phyloP scores from a whole-genome alignment of 1,140 invertebrate species.

The Brachionus calyciflorus region DNA sequence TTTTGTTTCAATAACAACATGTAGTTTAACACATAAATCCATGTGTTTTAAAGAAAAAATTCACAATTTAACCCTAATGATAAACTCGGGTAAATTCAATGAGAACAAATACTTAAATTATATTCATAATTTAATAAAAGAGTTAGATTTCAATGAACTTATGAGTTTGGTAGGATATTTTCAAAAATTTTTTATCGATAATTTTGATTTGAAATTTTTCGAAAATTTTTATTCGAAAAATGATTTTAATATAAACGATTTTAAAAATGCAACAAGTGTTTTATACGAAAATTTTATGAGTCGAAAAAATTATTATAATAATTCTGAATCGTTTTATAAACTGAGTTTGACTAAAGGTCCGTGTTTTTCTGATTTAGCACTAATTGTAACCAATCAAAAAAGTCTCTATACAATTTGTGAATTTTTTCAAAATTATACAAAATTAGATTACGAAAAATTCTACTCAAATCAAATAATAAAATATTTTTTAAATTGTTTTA shows the following conservation, averaged over 20 bases:
- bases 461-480: not conserved
- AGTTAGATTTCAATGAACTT: not conserved
- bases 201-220: not conserved
- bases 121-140: not conserved
- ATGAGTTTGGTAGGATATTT: not conserved
- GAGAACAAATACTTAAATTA: not conserved
- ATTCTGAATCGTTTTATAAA: not conserved
- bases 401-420: not conserved
- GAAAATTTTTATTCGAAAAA: not conserved
- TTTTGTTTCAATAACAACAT: conserved; percentile 29
- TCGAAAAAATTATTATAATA: not conserved
- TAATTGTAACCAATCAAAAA: not conserved
- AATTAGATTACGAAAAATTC: not conserved
- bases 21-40: not conserved
- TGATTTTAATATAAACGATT: not conserved
- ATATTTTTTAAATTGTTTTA: not conserved
- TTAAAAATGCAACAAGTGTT: not conserved
- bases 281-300: not conserved
- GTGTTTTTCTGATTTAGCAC: not conserved
- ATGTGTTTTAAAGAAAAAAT: not conserved
- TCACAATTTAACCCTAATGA: not conserved
- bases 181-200: not conserved
- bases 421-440: not conserved
- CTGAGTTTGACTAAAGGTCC: not conserved
- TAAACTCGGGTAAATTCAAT: not conserved